Evolutionary conservation across 2,113 vertebrate species (phyloP), one percentile per base, ranked within the genome.

Genomic region (Pitta sordida): DNA sequence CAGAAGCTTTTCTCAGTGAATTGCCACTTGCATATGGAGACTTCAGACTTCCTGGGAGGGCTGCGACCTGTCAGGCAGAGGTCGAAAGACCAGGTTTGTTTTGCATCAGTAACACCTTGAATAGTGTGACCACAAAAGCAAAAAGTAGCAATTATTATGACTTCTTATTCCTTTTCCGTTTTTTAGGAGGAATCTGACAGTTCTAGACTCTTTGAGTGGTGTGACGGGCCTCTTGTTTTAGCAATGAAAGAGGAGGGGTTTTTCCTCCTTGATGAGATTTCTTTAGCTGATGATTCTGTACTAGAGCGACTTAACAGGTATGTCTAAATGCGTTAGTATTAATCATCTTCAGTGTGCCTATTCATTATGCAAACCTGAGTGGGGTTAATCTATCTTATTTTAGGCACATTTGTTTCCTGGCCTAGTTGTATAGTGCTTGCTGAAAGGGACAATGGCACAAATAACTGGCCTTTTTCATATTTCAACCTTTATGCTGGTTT

Each of bases 301-400:
- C 96, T 99, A 53, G 99, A 99, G 97, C 98, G 99, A 96, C 99
- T 99, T 63, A 99, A 99, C 97, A 99, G 99, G 99, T 99, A 93
- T 14, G 69, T 11, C 10, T 71, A 52, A 68, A 37, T 29, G 22
- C 44, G 16, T 34, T 55, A 39, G 12, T 59, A 15, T 29, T 62
- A 21, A 64, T 13, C 44, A 51, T 78, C 15, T 10, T 67, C 3
- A 32, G 0, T 68, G 39, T 75, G 51, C 58, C 56, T 62, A 1
- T 56, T 75, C 19, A 14, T 65, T 69, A 29, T 24, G 21, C 26
- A 70, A 41, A 65, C 14, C 7, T 9, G 3, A 59, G 4, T 5
- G 2, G 19, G 10, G 46, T 56, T 34, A 49, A 46, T 77, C 14
- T 62, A 36, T 16, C 24, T 68, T 39, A 15, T 85, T 82, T 37